Evolutionary conservation across 1,140 invertebrate species (phyloP), one percentile per base, ranked within the genome.

Genomic region (Hyphantria cunea): DNA sequence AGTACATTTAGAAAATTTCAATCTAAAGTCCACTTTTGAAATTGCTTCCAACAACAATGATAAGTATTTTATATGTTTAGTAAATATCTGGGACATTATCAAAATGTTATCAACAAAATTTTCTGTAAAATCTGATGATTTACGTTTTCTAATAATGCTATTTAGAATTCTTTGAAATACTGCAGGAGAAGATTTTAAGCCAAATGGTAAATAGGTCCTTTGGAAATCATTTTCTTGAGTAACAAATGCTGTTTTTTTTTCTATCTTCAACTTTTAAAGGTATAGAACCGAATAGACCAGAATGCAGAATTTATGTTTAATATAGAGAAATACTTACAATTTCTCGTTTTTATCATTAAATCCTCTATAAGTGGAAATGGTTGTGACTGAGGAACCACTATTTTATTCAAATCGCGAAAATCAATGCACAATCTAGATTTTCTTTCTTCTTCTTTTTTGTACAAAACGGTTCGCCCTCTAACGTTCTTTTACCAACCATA

Each of bases 271-370:
- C 51, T 66, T 64, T 65, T 10, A 80, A 47, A 9, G 75, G 75
- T 25, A 80, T 76, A 15, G 73, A 73, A 73, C 74, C 79, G 68
- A 79, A 80, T 17, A 15, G 73, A 73, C 75, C 74, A 81, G 68
- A 79, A 80, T 17, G 79, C 82, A 14, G 72, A 78, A 69, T 78
- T 79, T 45, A 84, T 72, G 50, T 84, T 78, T 10, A 82, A 59
- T n/a, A 51, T 73, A 15, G 66, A 44, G 45, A 64, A 68, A 44
- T 60, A 34, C 4, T 54, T 60, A 47, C 52, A 79, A 33, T 79
- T 66, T 49, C 66, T 66, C 34, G 77, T 72, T 54, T 73, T 78
- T 42, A 62, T 39, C 41, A 77, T 50, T 33, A 82, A 49, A 42
- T 82, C 74, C 13, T 81, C 78, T 34, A 78, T 48, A 31, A 51